These are phyloP conservation scores for Enteromius thamalakanensis DNA, from an alignment of 2,797 vertebrate genomes.

Conservation along the genomic window DNA sequence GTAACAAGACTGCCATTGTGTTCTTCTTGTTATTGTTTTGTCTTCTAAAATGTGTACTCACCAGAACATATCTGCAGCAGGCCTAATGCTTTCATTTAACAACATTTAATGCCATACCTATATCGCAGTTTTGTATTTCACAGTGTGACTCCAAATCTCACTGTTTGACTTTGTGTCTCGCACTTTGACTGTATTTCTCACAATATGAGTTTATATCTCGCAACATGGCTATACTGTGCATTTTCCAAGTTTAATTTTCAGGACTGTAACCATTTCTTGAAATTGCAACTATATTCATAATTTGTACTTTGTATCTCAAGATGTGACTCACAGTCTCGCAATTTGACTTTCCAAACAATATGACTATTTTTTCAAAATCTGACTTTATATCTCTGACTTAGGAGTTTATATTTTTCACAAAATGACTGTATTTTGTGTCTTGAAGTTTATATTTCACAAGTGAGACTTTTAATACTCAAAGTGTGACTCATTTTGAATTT, in stretches of 20 bases:
- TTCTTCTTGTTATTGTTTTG: constrained; percentile 25
- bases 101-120: not conserved
- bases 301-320: not conserved
- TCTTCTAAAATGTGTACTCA: not conserved
- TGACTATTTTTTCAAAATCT: not conserved
- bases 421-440: not conserved
- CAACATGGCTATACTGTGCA: not conserved
- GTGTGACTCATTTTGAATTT: no score
- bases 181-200: not conserved
- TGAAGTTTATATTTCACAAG: not conserved
- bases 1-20: constrained; percentile 1
- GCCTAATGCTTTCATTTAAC: not conserved
- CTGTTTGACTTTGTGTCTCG: not conserved
- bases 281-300: not conserved
- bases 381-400: not conserved
- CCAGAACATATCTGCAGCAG: not conserved
- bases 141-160: not conserved
- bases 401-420: not conserved
- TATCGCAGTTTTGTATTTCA: not conserved
- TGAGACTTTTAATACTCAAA: not conserved
- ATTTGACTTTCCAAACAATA: not conserved
- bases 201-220: not conserved
- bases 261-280: not conserved
- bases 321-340: not conserved
- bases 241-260: not conserved